These are phyloP conservation scores for Clivina fossor DNA, from an alignment of 2,888 invertebrate genomes.

Conservation along the genomic window DNA sequence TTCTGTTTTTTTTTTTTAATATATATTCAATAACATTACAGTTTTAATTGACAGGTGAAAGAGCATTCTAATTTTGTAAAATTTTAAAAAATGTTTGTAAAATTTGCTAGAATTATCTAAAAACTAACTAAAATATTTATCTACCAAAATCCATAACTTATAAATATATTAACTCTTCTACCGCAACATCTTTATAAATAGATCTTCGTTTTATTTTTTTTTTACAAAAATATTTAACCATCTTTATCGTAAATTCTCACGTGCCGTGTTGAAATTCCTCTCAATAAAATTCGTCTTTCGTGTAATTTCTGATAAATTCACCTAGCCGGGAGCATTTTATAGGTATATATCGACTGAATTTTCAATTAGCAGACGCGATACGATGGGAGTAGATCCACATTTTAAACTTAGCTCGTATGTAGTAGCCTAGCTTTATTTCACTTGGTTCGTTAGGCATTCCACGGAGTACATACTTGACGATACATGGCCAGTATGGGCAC, in stretches of 20 bases:
- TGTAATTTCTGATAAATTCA: slow-evolving; percentile 17
- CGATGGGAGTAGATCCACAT: background rate
- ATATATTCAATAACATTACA: no score
- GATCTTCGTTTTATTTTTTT: no score
- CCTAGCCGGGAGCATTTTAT: slow-evolving; percentile 18
- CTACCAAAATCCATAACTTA: no score
- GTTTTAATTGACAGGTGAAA: no score
- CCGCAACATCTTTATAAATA: no score
- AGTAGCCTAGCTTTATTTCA: background rate
- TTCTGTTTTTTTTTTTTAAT: no score
- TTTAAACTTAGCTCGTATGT: background rate
- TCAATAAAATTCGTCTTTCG: slow-evolving; percentile 14
- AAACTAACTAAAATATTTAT: no score
- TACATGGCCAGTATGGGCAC: slow-evolving; percentile 10
- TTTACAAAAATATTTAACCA: background rate
- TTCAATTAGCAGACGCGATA: slow-evolving; percentile 19
- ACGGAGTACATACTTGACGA: slow-evolving; percentile 14
- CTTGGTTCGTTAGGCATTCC: slow-evolving; percentile 25
- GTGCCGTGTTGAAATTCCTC: background rate
- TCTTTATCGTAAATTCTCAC: background rate
- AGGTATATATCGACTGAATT: slow-evolving; percentile 26
- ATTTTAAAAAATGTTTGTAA: no score
- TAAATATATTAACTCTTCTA: no score
- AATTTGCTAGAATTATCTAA: no score
- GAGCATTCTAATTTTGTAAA: no score